Base-by-base conservation (phyloP, 2,888 invertebrate genomes). In the Amphipyra tragopoginis region DNA sequence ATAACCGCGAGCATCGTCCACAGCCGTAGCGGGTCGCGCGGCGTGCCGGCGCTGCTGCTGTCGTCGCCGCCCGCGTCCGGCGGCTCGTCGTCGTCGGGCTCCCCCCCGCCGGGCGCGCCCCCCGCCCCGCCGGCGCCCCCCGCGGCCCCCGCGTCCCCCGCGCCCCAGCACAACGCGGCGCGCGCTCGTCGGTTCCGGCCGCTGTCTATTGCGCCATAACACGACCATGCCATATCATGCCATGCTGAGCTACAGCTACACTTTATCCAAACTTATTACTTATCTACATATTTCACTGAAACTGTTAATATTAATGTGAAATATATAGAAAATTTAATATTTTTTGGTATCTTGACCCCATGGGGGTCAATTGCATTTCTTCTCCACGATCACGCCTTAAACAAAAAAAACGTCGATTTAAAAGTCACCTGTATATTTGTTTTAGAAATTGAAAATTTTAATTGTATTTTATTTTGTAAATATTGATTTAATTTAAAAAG, bases 41-140 rank as follows among this genome's bases (percentile, higher is more conserved):
- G 95, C 53, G 93, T 95, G 78, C 92, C 95, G 33, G 93, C 93
- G 29, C 85, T 93, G 70, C 84, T 95, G 79, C 84, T 89, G 86
- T 76, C 86, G 21, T 88, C 91, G 0, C 89, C 90, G 13, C 89
- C 88, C 3, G 78, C 76, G 13, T 87, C 87, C 9, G 83, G 77
- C 29, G 77, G 81, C 65, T 80, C 84, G 10, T 85, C 90, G 33
- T 86, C 89, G 40, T 86, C 90, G 15, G 84, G 82, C 65, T 86
- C 89, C 7, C 87, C 89, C 42, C 89, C 88, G 4, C 87, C 85
- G 45, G 72, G 79, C 62, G 77, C 56, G 62, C 62, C 59, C 34
- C 15, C 77, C 78, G 62, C 69, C 33, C 59, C 86, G 71, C 69
- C 86, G 75, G 48, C 87, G 77, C 69, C 21, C 21, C 21, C 3